phyloP scores from a whole-genome alignment of 2,888 invertebrate genomes.

The Coelinius sp. region DNA sequence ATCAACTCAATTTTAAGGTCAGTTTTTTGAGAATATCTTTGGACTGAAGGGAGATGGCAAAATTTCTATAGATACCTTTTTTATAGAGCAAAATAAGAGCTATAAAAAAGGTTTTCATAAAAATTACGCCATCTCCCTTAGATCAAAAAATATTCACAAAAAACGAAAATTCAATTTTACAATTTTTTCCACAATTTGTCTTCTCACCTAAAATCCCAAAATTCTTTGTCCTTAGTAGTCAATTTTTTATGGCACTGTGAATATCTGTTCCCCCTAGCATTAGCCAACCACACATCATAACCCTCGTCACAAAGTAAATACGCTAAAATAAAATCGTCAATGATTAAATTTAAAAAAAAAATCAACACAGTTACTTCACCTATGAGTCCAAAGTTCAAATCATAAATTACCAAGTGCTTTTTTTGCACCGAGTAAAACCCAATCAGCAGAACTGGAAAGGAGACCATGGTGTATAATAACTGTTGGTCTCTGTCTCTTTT shows the following conservation, averaged over 20 bases:
- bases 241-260: conserved; percentile 63
- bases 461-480: conserved; percentile 64
- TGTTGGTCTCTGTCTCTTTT: conserved; percentile 50
- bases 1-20: too few species aligned
- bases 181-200: conserved; percentile 3
- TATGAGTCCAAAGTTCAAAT: neutral
- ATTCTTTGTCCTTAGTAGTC: conserved; percentile 63
- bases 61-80: too few species aligned
- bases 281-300: conserved; percentile 67
- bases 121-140: too few species aligned
- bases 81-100: too few species aligned
- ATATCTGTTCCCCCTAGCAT: conserved; percentile 66
- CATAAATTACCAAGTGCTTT: conserved; percentile 60
- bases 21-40: too few species aligned
- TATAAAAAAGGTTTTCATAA: too few species aligned
- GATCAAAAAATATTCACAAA: too few species aligned
- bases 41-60: too few species aligned
- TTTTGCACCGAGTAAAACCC: conserved; percentile 64
- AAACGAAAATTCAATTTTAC: neutral
- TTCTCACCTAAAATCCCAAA: conserved; percentile 68
- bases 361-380: neutral
- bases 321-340: conserved; percentile 50
- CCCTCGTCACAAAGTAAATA: conserved; percentile 63
- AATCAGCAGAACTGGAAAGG: conserved; percentile 66
- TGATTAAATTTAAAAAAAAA: neutral